These are phyloP conservation scores for Ascidia mentula DNA, from an alignment of 23 tunicate species.

Conservation along the genomic window DNA sequence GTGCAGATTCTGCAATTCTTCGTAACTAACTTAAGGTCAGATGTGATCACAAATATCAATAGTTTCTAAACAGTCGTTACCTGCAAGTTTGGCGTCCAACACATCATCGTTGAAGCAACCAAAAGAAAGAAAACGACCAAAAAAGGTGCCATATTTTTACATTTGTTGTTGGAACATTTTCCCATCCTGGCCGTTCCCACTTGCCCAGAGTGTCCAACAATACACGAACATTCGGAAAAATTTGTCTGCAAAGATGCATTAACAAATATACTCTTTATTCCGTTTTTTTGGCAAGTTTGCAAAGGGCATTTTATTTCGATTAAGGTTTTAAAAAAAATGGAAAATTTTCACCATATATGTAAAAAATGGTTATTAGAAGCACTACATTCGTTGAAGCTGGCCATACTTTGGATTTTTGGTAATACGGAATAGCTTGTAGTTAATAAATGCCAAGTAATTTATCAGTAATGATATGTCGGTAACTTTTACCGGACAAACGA, in stretches of 20 bases:
- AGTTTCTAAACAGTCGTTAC: constrained; percentile 22
- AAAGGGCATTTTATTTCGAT: no score
- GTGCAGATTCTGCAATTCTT: no score
- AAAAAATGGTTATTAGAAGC: no score
- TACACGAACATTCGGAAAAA: neutral
- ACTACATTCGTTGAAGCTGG: no score
- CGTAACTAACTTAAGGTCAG: no score
- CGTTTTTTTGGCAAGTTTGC: no score
- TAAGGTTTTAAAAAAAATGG: no score
- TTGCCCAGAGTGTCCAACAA: neutral
- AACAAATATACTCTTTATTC: neutral
- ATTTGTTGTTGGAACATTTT: constrained; percentile 12
- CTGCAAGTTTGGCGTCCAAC: constrained; percentile 64
- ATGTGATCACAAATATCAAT: no score
- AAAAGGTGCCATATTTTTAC: constrained; percentile 11
- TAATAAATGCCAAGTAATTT: neutral
- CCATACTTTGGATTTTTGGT: no score
- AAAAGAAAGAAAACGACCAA: constrained; percentile 21
- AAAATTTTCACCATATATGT: no score
- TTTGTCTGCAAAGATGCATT: neutral
- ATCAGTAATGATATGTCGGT: neutral
- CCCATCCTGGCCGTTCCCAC: constrained; percentile 17
- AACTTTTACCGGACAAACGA: neutral
- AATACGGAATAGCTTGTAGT: no score
- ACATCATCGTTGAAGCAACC: constrained; percentile 44